A percentile compares a stretch with the other conserved stretches of the same genome.
phyloP scores from a whole-genome alignment of 2,888 invertebrate genomes.

The Hipparchia semele region DNA sequence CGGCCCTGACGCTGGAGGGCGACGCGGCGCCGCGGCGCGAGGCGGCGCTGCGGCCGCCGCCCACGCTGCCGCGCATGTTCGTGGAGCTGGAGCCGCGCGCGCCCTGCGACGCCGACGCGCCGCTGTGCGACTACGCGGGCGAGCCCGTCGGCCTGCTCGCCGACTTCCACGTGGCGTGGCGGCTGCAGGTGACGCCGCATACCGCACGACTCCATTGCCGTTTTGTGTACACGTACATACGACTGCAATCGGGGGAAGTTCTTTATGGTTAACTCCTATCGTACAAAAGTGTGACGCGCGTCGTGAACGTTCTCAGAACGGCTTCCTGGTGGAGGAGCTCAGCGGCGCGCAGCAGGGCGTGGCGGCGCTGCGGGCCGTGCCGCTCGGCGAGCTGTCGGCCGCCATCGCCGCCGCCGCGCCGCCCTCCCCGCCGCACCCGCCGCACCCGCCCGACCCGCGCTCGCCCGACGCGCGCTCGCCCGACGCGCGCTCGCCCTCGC shows the following conservation, averaged over 20 bases:
- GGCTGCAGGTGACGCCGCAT: too few species aligned
- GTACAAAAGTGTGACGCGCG: neutral
- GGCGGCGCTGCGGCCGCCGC: slow-evolving; percentile 56
- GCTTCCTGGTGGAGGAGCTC: slow-evolving; percentile 64
- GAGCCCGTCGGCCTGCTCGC: too few species aligned
- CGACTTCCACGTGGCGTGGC: too few species aligned
- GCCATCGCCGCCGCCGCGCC: slow-evolving; percentile 59
- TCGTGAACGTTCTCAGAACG: slow-evolving; percentile 48
- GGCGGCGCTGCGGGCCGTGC: slow-evolving; percentile 49
- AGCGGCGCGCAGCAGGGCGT: slow-evolving; percentile 39
- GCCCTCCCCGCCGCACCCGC: slow-evolving; percentile 40
- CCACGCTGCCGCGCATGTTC: slow-evolving; percentile 38
- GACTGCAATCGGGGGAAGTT: too few species aligned
- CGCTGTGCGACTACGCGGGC: too few species aligned
- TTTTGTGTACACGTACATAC: too few species aligned
- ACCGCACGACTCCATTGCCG: too few species aligned
- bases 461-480: slow-evolving; percentile 34
- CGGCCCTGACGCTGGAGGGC: slow-evolving; percentile 45
- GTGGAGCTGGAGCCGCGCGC: too few species aligned
- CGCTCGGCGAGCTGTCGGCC: slow-evolving; percentile 66
- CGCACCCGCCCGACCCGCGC: slow-evolving; percentile 36
- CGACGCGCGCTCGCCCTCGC: slow-evolving; percentile 43
- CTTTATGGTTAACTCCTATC: too few species aligned
- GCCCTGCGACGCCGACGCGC: too few species aligned
- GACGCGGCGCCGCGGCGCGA: slow-evolving; percentile 39